Evolutionary conservation across 1,140 invertebrate genomes (phyloP).

Genomic region (Drosophila insularis): DNA sequence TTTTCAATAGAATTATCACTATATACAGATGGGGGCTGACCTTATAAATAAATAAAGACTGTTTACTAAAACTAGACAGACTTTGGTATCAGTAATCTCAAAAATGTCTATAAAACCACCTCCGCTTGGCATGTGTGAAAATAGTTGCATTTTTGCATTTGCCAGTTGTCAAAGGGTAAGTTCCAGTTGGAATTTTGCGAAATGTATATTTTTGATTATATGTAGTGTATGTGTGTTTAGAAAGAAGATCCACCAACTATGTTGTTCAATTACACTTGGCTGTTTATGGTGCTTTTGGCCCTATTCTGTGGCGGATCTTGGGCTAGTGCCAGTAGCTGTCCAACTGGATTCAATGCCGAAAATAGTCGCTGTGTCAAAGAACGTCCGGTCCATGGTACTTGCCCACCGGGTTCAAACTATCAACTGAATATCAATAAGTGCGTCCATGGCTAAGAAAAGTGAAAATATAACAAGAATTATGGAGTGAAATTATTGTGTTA

Average conservation of each 20-base stretch:
- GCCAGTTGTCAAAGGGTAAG: constrained; percentile 36
- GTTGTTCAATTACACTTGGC: constrained; percentile 55
- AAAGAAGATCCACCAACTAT: constrained; percentile 30
- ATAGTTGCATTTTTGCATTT: constrained; percentile 47
- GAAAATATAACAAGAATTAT: neutral
- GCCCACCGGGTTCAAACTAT: constrained; percentile 61
- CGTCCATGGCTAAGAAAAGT: constrained; percentile 47
- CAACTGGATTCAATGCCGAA: constrained; percentile 55
- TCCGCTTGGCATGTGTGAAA: constrained; percentile 10
- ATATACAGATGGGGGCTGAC: neutral
- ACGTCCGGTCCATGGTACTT: constrained; percentile 69
- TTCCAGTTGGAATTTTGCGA: neutral
- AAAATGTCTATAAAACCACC: constrained; percentile 33
- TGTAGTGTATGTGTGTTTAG: constrained; percentile 15
- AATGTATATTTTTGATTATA: neutral
- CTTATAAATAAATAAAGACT: constrained; percentile 19
- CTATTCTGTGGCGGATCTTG: constrained; percentile 45
- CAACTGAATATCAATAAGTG: constrained; percentile 68
- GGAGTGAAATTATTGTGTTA: neutral
- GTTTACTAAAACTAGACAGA: constrained; percentile 17
- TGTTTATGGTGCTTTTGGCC: constrained; percentile 61
- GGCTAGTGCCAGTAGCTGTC: constrained; percentile 57
- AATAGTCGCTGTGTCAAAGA: constrained; percentile 51
- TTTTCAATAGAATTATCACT: neutral
- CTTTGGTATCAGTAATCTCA: neutral